Percentiles rank a stretch among this genome's conserved stretches.
Conservation (phyloP, 2,888 invertebrate species). For the Eristalinus aeneus region DNA sequence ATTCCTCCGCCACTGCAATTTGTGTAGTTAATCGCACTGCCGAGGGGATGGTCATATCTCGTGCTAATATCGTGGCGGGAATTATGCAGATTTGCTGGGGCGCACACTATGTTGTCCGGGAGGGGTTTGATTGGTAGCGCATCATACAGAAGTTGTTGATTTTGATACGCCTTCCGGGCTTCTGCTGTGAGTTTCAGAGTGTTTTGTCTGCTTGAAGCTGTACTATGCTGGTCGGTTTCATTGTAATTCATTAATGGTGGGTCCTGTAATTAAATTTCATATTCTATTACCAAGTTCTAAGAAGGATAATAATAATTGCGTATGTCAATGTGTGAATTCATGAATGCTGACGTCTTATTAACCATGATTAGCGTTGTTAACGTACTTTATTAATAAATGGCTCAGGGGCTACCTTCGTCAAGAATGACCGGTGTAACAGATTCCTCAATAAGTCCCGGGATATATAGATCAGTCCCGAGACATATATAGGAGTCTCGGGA, state of each 20-base stretch:
- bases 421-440: too few relatives aligned
- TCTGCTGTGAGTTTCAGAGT: slow-evolving; percentile 79
- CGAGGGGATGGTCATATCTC: slow-evolving; percentile 77
- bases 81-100: slow-evolving; percentile 57
- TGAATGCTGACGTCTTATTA: too few relatives aligned
- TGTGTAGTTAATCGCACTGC: slow-evolving; percentile 73
- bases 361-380: too few relatives aligned
- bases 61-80: slow-evolving; percentile 73
- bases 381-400: too few relatives aligned
- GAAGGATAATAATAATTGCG: too few relatives aligned
- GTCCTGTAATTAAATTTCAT: slow-evolving; percentile 66
- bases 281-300: too few relatives aligned
- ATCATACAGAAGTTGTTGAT: slow-evolving; percentile 78
- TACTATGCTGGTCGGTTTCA: slow-evolving; percentile 76
- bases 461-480: too few relatives aligned
- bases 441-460: too few relatives aligned
- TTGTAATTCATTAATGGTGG: slow-evolving; percentile 72
- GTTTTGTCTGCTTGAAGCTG: slow-evolving; percentile 79
- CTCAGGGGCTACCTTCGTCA: too few relatives aligned
- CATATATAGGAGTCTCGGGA: too few relatives aligned
- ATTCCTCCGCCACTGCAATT: slow-evolving; percentile 70
- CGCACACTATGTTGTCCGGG: slow-evolving; percentile 63
- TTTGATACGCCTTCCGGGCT: slow-evolving; percentile 76
- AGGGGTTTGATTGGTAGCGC: slow-evolving; percentile 76
- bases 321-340: too few relatives aligned